Evolutionary conservation across 2,113 vertebrate species (phyloP).

Genomic region (Oenanthe melanoleuca): DNA sequence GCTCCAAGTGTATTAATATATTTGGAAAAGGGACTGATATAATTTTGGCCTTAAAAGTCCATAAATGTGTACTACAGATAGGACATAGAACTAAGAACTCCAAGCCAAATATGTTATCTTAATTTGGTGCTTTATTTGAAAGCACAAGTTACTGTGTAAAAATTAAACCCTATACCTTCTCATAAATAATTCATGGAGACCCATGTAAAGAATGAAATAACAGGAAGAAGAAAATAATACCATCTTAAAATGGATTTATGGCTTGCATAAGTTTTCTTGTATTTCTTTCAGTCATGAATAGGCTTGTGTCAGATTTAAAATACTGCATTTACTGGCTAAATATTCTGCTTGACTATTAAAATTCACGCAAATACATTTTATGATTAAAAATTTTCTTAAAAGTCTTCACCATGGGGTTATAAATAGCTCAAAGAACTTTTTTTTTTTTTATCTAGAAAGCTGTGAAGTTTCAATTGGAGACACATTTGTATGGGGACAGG

Average conservation of each 20-base stretch:
- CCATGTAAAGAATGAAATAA: not conserved
- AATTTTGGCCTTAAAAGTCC: not conserved
- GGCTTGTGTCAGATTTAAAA: not conserved
- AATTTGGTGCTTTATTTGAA: not conserved
- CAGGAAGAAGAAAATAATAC: not conserved
- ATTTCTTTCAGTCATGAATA: not conserved
- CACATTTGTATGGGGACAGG: fast-evolving
- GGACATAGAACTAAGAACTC: not conserved
- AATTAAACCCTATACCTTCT: not conserved
- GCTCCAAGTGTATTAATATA: not conserved
- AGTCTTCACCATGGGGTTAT: not conserved
- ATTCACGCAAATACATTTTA: not conserved
- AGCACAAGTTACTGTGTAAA: not conserved
- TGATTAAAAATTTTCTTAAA: not conserved
- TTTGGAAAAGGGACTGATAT: not conserved
- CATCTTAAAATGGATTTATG: not conserved
- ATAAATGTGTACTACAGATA: not conserved
- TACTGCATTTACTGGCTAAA: not conserved
- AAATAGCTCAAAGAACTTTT: not conserved
- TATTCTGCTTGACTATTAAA: not conserved
- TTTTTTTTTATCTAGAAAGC: not conserved
- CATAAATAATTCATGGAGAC: not conserved
- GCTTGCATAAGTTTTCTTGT: not conserved
- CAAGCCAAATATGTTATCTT: not conserved
- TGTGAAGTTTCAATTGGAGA: not conserved